A percentile compares a stretch with the other conserved stretches of the same genome.
These are phyloP conservation scores for Hyaena hyaena DNA, from an alignment of 2,113 vertebrate species.

Conservation along the genomic window DNA sequence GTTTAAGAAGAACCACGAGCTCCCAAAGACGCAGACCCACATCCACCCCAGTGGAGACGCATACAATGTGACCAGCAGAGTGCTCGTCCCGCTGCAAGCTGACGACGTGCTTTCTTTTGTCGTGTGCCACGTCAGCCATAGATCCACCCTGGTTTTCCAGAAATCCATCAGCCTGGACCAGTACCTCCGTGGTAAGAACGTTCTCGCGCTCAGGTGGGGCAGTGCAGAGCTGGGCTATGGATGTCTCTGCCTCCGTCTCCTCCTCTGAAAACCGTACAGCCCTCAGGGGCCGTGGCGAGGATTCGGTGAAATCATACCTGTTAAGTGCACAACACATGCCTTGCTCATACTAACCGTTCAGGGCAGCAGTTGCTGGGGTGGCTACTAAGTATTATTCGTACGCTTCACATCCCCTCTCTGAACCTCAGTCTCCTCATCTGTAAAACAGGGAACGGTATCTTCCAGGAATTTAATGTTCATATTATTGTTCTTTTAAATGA, in stretches of 20 bases:
- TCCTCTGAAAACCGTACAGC: neutral
- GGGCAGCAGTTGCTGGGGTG: neutral
- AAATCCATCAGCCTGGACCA: neutral
- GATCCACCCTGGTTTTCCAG: neutral
- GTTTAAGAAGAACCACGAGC: neutral
- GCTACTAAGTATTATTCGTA: neutral
- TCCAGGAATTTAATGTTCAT: neutral
- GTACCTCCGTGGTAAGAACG: slow-evolving; percentile 44
- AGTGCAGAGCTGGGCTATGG: neutral
- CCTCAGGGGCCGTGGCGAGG: neutral
- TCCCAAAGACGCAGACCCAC: neutral
- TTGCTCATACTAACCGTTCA: neutral
- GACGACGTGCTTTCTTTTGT: neutral
- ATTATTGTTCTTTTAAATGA: neutral
- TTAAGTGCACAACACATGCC: neutral
- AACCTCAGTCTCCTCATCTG: neutral
- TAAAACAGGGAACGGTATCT: neutral
- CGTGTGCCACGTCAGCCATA: neutral
- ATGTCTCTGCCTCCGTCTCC: neutral
- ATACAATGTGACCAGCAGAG: slow-evolving; percentile 35
- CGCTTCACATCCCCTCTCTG: neutral
- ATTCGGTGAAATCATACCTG: too few species aligned
- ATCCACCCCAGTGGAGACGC: neutral
- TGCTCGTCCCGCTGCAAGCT: neutral
- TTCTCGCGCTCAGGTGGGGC: neutral